Evolutionary conservation across 23 tunicate genomes (phyloP).

Genomic region (Styela plicata): DNA sequence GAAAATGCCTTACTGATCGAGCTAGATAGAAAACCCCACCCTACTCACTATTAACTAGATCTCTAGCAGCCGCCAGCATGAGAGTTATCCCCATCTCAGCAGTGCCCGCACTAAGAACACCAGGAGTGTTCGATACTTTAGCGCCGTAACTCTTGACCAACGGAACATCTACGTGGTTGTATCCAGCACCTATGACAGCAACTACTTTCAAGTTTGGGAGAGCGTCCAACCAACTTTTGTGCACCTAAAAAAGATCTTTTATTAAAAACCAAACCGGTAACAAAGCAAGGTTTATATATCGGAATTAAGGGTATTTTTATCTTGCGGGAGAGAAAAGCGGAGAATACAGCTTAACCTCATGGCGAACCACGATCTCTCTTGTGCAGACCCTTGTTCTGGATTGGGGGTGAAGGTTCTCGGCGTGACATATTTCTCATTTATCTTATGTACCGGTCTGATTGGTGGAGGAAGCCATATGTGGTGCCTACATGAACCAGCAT

Average conservation of each 20-base stretch:
- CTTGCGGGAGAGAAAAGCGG: too few species aligned
- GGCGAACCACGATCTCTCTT: too few species aligned
- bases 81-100: slow-evolving; percentile 73
- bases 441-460: too few species aligned
- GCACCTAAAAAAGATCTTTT: slow-evolving; percentile 38
- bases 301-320: background rate
- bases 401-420: background rate
- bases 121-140: slow-evolving; percentile 71
- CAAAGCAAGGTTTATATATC: background rate
- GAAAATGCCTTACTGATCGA: too few species aligned
- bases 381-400: too few species aligned
- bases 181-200: slow-evolving; percentile 66
- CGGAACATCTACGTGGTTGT: slow-evolving; percentile 64
- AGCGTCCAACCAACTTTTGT: slow-evolving; percentile 41
- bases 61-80: slow-evolving; percentile 66
- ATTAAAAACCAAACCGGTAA: too few species aligned
- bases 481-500: too few species aligned
- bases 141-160: slow-evolving; percentile 49
- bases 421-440: too few species aligned
- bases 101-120: slow-evolving; percentile 44
- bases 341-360: too few species aligned
- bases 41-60: slow-evolving; percentile 37
- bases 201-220: slow-evolving; percentile 74
- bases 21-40: too few species aligned
- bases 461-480: too few species aligned